A percentile compares a stretch with the other conserved stretches of the same genome.
These are phyloP conservation scores for Stylophora pistillata DNA, from an alignment of 64 coral and sea anemone genomes.

Conservation along the genomic window DNA sequence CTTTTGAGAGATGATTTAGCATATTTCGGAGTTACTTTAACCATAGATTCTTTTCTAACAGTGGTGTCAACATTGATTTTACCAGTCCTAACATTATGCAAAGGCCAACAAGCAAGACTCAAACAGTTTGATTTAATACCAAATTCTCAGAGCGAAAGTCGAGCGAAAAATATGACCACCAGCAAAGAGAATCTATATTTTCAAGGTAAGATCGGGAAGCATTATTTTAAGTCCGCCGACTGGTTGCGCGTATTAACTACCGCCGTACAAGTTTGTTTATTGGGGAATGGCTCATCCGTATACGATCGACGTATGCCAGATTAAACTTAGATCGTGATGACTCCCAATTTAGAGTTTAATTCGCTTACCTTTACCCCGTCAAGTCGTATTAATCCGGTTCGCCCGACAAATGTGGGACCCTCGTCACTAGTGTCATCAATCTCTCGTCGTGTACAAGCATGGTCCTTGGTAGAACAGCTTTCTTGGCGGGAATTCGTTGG, in stretches of 20 bases:
- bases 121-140: background rate
- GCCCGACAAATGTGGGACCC: constrained; percentile 21
- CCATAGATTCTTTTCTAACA: background rate
- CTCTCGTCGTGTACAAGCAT: background rate
- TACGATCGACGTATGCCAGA: background rate
- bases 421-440: background rate
- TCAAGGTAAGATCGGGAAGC: too few relatives aligned
- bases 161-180: background rate
- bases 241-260: background rate
- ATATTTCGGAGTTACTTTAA: too few relatives aligned
- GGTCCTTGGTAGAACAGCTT: background rate
- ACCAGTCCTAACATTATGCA: background rate
- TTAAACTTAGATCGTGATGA: background rate
- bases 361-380: constrained; percentile 18
- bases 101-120: background rate
- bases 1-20: too few relatives aligned
- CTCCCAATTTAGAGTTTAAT: background rate
- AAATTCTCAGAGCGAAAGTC: background rate
- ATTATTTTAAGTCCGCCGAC: too few relatives aligned
- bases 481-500: background rate
- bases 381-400: constrained; percentile 3
- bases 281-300: background rate
- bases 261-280: background rate
- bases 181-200: background rate
- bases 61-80: background rate